phyloP scores from a whole-genome alignment of 2,797 vertebrate species.

The Gymnopithys bicolor region DNA sequence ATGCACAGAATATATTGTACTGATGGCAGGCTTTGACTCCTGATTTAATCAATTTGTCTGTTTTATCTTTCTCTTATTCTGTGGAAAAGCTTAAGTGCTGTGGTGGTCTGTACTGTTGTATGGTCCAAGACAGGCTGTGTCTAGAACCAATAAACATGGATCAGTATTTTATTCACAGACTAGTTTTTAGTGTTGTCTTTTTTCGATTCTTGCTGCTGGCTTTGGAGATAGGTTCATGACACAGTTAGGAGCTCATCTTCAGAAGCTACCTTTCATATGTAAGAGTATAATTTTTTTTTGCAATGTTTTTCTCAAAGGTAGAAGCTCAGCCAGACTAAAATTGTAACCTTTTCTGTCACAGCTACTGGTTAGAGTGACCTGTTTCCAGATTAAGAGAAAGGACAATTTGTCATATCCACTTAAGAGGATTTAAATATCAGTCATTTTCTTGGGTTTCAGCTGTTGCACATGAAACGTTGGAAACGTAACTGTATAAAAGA shows the following conservation, averaged over 20 bases:
- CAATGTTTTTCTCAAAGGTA: neutral
- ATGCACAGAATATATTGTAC: neutral
- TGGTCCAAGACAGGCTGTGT: neutral
- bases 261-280: neutral
- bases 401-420: slow-evolving; percentile 21
- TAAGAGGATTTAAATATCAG: slow-evolving; percentile 9
- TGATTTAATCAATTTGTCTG: neutral
- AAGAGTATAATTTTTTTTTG: neutral
- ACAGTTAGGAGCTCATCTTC: neutral
- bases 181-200: neutral
- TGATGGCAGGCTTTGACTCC: neutral
- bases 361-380: neutral
- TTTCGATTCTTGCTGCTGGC: neutral
- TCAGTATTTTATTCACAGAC: neutral
- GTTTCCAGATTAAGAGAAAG: neutral
- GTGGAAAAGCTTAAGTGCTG: neutral
- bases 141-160: neutral
- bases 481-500: neutral
- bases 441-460: neutral
- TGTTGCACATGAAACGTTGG: neutral
- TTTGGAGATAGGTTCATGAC: neutral
- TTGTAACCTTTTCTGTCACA: neutral
- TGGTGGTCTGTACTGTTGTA: neutral
- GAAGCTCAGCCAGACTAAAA: slow-evolving; percentile 14
- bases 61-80: neutral